phyloP scores from a whole-genome alignment of 37 sponge, comb jelly and placozoan genomes.

The Beroe forskalii region DNA sequence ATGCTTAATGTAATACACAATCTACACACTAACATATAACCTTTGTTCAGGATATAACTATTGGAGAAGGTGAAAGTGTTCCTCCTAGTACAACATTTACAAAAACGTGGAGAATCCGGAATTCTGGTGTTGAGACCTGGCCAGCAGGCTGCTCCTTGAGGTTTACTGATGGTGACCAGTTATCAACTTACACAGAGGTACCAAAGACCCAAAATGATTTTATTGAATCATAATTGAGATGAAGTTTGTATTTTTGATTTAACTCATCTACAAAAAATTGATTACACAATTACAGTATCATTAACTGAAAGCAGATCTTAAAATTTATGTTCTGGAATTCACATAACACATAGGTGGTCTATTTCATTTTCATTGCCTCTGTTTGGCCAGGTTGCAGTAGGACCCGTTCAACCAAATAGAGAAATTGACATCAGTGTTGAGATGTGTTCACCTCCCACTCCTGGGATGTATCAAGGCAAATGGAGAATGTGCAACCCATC shows the following conservation, averaged over 20 bases:
- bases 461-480: conserved; percentile 75
- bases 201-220: too few species aligned
- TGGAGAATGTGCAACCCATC: conserved; percentile 72
- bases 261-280: too few species aligned
- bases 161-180: conserved; percentile 68
- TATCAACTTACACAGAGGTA: conserved; percentile 62
- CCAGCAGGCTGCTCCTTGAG: conserved; percentile 69
- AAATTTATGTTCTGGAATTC: too few species aligned
- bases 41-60: conserved; percentile 66
- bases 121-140: conserved; percentile 75
- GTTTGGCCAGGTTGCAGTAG: conserved; percentile 55
- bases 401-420: conserved; percentile 30
- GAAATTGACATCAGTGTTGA: conserved; percentile 69
- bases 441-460: conserved; percentile 68
- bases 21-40: background rate
- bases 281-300: too few species aligned
- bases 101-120: conserved; percentile 78
- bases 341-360: too few species aligned
- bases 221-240: too few species aligned
- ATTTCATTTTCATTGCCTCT: too few species aligned
- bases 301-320: too few species aligned
- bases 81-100: conserved; percentile 71
- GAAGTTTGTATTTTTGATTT: too few species aligned
- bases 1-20: too few species aligned
- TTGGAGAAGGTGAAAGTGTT: conserved; percentile 71